A percentile compares a stretch with the other conserved stretches of the same genome.
phyloP scores from a whole-genome alignment of 2,113 vertebrate genomes.

The Trochalopteron elliotii region DNA sequence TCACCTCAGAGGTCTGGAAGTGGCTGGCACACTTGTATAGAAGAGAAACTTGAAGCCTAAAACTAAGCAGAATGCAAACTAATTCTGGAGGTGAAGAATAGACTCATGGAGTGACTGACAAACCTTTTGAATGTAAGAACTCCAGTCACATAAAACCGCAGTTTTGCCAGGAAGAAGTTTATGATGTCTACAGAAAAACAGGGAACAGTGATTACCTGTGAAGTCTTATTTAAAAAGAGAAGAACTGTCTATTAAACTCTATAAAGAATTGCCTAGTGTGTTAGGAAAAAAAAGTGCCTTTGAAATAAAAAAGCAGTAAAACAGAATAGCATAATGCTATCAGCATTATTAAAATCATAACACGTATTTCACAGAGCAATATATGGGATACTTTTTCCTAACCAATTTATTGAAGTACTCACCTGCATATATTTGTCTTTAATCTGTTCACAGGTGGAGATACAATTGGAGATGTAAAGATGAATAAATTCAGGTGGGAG shows the following conservation, averaged over 20 bases:
- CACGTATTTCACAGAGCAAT: neutral
- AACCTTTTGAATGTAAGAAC: neutral
- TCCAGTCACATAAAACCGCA: neutral
- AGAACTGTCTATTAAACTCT: neutral
- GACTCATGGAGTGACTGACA: neutral
- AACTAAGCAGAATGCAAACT: neutral
- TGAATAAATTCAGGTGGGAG: slow-evolving; percentile 98
- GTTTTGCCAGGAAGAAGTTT: neutral
- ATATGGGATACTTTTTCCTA: neutral
- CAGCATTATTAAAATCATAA: neutral
- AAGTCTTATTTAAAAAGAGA: neutral
- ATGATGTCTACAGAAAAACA: neutral
- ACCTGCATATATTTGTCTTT: slow-evolving; percentile 99
- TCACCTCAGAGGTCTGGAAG: neutral
- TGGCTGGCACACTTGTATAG: neutral
- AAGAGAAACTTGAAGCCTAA: neutral
- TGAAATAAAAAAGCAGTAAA: neutral
- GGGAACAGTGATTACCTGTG: neutral
- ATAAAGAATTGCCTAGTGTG: neutral
- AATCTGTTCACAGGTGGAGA: slow-evolving; percentile 99
- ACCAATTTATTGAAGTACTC: neutral
- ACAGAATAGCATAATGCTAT: neutral
- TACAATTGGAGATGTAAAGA: slow-evolving; percentile 99
- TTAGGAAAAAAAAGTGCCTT: neutral
- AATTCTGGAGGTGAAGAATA: neutral